A percentile compares a stretch with the other conserved stretches of the same genome.
These are phyloP conservation scores for Eidolon helvum DNA, from an alignment of 2,113 vertebrate species.

Conservation along the genomic window DNA sequence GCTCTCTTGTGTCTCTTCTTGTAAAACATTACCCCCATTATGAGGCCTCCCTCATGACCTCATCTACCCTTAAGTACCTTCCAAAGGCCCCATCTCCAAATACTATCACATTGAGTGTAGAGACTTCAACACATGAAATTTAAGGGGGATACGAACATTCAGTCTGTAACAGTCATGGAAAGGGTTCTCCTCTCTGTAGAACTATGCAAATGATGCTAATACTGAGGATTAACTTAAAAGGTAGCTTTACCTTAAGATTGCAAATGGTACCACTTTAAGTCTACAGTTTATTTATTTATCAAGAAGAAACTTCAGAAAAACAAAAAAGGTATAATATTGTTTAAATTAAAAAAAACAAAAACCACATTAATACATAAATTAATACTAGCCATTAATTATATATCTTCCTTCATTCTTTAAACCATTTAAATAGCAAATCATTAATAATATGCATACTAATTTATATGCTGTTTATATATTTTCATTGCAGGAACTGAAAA, in stretches of 20 bases:
- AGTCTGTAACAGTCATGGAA: background rate
- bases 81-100: background rate
- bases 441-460: background rate
- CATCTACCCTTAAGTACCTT: background rate
- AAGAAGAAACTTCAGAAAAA: slow-evolving; percentile 26
- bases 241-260: background rate
- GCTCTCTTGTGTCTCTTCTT: background rate
- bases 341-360: slow-evolving; percentile 12
- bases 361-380: background rate
- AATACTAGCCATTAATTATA: background rate
- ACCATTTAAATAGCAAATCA: background rate
- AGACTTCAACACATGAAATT: background rate
- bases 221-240: background rate
- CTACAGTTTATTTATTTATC: background rate
- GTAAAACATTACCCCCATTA: background rate
- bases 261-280: background rate
- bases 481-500: background rate
- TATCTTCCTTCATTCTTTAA: background rate
- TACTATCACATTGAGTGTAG: background rate
- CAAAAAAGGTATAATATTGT: background rate
- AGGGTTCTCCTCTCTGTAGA: background rate
- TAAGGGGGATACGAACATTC: background rate
- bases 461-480: background rate
- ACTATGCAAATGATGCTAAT: background rate
- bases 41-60: background rate